Base-by-base conservation (phyloP, 2,888 invertebrate genomes). In the Lamproptera curius region DNA sequence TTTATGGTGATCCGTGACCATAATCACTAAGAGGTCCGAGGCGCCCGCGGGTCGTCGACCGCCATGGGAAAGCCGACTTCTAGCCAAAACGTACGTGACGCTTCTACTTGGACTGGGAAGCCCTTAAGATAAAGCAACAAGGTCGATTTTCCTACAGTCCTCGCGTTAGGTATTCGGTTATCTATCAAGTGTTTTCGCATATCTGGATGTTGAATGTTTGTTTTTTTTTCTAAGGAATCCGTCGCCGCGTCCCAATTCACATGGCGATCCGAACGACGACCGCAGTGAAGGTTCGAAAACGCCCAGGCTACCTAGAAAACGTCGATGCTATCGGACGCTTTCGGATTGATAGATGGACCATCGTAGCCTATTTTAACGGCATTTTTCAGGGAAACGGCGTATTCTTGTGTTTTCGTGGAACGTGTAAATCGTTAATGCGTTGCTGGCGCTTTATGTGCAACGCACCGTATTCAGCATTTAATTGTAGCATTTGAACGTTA, bases 41-140 rank as follows among this genome's bases (percentile, higher is more conserved):
- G 72, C 71, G 73, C 68, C 68, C 49, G 36, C 40, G 53, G 63
- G 69, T 74, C 73, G 64, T 48, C 61, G 72, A 70, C 68, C 76
- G 55, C 48, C 63, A 67, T 70, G 68, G 65, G 69, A 67, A 67
- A 61, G 57, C 51, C 41, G 50, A 26, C 35, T 20, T 41, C 46
- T 46, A 50, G 42, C 33, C 20, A 26, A 37, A 41, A 16, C 26
- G 33, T 47, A 43, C 42, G 45, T 37, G 36, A 40, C 37, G 36
- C 13, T 14, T n/a, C 13, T 13, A 26, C 13, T 14, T 23, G 16
- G 2, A n/a, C 33, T 35, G 13, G 1, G 10, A 11, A 35, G 14
- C 15, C 33, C 41, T 49, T 46, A 53, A 43, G 9, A 6, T 26
- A 0, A 20, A 2, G 39, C 11, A 11, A 15, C 41, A 54, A 14